Evolutionary conservation across 2,888 invertebrate genomes (phyloP).

Genomic region (Ennomos quercinarius): DNA sequence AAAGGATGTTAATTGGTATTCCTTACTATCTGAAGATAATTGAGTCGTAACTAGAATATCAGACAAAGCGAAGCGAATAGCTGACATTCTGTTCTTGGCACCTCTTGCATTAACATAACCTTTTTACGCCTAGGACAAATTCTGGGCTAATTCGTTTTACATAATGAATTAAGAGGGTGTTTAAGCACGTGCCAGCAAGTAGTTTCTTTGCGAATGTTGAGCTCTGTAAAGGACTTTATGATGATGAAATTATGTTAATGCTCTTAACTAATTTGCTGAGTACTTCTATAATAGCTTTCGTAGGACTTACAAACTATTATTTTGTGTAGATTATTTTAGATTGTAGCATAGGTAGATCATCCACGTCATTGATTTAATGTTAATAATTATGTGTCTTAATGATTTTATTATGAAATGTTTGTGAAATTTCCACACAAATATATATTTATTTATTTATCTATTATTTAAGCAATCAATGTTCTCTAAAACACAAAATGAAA

Average conservation of each 20-base stretch:
- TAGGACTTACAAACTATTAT: not conserved
- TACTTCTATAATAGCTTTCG: conserved; percentile 2
- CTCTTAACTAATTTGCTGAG: conserved; percentile 14
- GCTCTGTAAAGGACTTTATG: conserved; percentile 16
- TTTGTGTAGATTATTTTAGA: not conserved
- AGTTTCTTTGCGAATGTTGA: conserved; percentile 33
- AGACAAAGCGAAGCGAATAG: conserved; percentile 72
- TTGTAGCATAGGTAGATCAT: no score
- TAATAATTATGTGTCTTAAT: no score
- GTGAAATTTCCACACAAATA: no score
- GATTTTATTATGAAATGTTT: no score
- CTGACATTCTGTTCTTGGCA: conserved; percentile 34
- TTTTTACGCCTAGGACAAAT: conserved; percentile 25
- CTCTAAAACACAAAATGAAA: no score
- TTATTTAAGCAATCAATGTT: no score
- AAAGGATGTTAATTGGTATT: conserved; percentile 77
- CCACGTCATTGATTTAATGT: no score
- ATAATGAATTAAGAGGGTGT: conserved; percentile 28
- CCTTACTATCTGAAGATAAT: conserved; percentile 70
- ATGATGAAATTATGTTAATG: conserved; percentile 23
- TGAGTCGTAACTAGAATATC: conserved; percentile 69
- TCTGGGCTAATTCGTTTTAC: conserved; percentile 31
- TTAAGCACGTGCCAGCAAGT: conserved; percentile 31
- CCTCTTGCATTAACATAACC: conserved; percentile 31
- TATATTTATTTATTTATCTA: no score